A percentile compares a stretch with the other conserved stretches of the same genome.
phyloP scores from a whole-genome alignment of 2,797 vertebrate species.

The Chaenodraco wilsoni region DNA sequence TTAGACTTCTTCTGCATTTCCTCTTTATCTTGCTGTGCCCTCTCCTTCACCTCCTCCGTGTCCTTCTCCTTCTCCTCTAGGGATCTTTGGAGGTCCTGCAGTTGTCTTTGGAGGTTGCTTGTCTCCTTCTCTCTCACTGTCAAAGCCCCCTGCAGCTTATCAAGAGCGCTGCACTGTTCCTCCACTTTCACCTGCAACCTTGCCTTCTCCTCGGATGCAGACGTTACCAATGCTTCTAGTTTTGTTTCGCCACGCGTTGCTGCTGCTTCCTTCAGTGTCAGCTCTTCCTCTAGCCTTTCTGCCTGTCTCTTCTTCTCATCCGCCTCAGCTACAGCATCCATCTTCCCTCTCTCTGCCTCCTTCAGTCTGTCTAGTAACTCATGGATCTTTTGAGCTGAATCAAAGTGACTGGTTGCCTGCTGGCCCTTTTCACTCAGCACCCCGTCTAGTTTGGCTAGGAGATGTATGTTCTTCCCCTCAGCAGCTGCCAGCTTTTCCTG shows the following conservation, averaged over 20 bases:
- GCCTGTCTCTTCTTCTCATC: conserved; percentile 76
- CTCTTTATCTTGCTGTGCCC: conserved; percentile 62
- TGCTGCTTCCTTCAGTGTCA: conserved; percentile 81
- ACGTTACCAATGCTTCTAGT: conserved; percentile 60
- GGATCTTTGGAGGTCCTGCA: conserved; percentile 81
- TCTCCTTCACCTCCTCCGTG: conserved; percentile 69
- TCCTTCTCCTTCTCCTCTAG: conserved; percentile 83
- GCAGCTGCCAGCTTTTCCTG: conserved; percentile 74
- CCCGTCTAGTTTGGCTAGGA: conserved; percentile 78
- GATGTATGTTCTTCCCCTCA: conserved; percentile 83
- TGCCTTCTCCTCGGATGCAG: conserved; percentile 76
- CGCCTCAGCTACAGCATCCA: conserved; percentile 76
- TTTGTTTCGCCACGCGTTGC: conserved; percentile 79
- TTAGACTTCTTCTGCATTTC: conserved; percentile 61
- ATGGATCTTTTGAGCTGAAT: conserved; percentile 84
- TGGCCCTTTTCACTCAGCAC: conserved; percentile 81
- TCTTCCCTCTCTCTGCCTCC: conserved; percentile 83
- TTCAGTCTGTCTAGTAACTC: conserved; percentile 86
- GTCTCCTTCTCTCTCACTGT: conserved; percentile 81
- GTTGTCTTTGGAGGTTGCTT: conserved; percentile 83
- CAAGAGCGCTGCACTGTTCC: conserved; percentile 67
- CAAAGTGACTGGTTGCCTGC: conserved; percentile 76
- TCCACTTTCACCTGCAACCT: conserved; percentile 76
- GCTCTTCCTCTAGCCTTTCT: conserved; percentile 81
- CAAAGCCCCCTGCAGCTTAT: conserved; percentile 81